phyloP scores from a whole-genome alignment of 2,797 vertebrate species.

The Cercopithecus petaurista region DNA sequence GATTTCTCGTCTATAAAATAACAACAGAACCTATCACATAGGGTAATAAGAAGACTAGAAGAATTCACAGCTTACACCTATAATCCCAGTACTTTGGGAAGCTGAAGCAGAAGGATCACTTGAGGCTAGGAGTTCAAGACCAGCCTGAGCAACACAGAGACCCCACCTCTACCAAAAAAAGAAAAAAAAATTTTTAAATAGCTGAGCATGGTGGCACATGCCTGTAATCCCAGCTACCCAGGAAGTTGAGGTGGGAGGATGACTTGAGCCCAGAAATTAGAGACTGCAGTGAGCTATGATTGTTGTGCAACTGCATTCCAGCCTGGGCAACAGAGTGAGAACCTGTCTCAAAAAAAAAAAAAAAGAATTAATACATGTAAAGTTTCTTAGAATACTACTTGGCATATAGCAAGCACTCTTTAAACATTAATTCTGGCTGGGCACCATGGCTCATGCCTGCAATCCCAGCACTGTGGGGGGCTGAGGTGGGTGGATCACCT shows the following conservation, averaged over 20 bases:
- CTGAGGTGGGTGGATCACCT: not conserved
- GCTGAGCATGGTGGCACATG: not conserved
- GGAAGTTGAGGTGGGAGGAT: not conserved
- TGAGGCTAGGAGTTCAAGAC: not conserved
- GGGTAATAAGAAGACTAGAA: not conserved
- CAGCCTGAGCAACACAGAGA: not conserved
- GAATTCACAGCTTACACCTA: not conserved
- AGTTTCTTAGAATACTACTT: not conserved
- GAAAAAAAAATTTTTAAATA: not conserved
- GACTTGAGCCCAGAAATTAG: not conserved
- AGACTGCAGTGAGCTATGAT: not conserved
- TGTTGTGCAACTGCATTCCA: not conserved
- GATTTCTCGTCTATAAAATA: not conserved
- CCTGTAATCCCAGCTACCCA: not conserved
- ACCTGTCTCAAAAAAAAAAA: not conserved
- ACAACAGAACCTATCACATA: not conserved
- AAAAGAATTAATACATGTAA: not conserved
- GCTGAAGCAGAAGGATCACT: not conserved
- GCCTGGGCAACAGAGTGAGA: too few species aligned
- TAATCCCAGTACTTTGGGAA: not conserved
- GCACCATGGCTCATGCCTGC: not conserved
- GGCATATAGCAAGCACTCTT: not conserved
- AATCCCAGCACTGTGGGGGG: not conserved
- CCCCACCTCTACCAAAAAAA: not conserved
- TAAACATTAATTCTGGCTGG: not conserved